Evolutionary conservation across 1,140 invertebrate species (phyloP).

Genomic region (Caenorhabditis brenneri): DNA sequence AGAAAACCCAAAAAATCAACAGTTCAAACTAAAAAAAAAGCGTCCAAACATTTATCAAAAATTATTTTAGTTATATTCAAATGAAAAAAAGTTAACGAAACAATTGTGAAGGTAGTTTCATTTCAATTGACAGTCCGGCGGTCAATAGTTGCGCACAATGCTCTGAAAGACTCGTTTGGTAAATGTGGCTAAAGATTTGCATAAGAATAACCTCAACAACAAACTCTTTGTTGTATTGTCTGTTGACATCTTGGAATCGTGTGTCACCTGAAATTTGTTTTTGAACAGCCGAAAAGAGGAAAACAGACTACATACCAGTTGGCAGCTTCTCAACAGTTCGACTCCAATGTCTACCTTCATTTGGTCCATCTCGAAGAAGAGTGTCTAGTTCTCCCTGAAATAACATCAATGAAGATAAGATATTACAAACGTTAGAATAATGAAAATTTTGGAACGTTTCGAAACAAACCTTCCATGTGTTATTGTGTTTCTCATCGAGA

Average conservation of each 20-base stretch:
- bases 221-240: conserved; percentile 52
- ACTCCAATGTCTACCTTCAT: conserved; percentile 52
- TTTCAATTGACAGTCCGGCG: not conserved
- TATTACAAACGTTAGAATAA: too few relatives aligned
- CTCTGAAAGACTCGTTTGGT: conserved; percentile 58
- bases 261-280: conserved; percentile 12
- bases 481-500: conserved; percentile 50
- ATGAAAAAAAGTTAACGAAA: not conserved
- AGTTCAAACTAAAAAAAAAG: too few relatives aligned
- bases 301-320: not conserved
- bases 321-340: conserved; percentile 42
- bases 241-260: conserved; percentile 54
- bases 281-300: not conserved
- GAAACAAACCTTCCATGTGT: conserved; percentile 46
- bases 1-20: too few relatives aligned
- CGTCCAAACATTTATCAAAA: not conserved
- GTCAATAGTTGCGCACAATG: conserved; percentile 54
- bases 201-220: conserved; percentile 57
- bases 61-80: not conserved
- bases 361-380: conserved; percentile 49
- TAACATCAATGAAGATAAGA: too few relatives aligned
- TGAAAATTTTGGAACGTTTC: too few relatives aligned
- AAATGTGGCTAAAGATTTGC: not conserved
- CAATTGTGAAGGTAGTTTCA: not conserved
- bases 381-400: conserved; percentile 52